These are phyloP conservation scores for Palloptera scutellata DNA, from an alignment of 2,888 invertebrate genomes.

Conservation along the genomic window DNA sequence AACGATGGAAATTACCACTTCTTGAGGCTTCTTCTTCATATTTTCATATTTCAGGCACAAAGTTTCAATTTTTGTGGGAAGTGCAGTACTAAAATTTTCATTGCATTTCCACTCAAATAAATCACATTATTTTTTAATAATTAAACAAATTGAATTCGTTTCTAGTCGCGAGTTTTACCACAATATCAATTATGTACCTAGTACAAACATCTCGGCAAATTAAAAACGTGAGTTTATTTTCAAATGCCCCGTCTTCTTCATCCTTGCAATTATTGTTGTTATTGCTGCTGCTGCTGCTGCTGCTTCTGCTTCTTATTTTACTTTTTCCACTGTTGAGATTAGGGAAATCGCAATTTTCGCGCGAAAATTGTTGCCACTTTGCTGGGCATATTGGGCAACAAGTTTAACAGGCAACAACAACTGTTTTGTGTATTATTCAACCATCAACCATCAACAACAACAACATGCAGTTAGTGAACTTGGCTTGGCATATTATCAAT, in stretches of 20 bases:
- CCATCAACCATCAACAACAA: constrained; percentile 32
- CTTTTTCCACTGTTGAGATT: constrained; percentile 40
- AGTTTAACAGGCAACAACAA: constrained; percentile 20
- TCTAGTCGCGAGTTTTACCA: constrained; percentile 10
- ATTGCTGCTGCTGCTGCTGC: constrained; percentile 20
- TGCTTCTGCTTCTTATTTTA: constrained; percentile 10
- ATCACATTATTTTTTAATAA: constrained; percentile 22
- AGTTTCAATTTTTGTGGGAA: neutral
- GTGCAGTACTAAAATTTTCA: neutral
- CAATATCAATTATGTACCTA: constrained; percentile 8
- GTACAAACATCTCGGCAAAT: constrained; percentile 6
- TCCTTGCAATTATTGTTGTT: neutral
- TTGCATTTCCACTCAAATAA: neutral
- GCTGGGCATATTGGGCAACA: constrained; percentile 25
- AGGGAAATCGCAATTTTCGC: constrained; percentile 54
- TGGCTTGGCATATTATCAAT: constrained; percentile 44
- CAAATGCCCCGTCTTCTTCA: constrained; percentile 1
- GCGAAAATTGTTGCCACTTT: constrained; percentile 53
- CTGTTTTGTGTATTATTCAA: constrained; percentile 36
- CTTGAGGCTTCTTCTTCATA: neutral
- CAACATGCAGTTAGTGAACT: constrained; percentile 24
- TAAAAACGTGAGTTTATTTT: constrained; percentile 28
- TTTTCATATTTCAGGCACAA: too few relatives aligned
- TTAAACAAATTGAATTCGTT: constrained; percentile 29
- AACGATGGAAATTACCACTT: too few relatives aligned